Percentiles rank a stretch among this genome's conserved stretches.
Conservation (phyloP, 2,888 invertebrate genomes). For the Neoascia interrupta region DNA sequence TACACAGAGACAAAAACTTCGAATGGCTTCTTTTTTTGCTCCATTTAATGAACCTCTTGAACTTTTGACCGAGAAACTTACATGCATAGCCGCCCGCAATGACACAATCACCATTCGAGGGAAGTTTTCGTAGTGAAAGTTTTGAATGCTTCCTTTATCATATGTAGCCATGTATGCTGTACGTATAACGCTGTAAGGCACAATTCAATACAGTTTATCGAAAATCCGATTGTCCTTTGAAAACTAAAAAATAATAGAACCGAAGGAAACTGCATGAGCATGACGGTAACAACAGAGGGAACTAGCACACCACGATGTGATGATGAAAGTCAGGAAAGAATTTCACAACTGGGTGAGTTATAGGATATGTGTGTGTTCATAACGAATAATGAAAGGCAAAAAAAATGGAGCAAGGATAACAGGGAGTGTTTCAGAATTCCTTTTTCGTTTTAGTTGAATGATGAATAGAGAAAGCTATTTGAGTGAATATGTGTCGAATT, state of each 20-base stretch:
- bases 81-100: too few relatives aligned
- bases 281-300: neutral
- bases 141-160: too few relatives aligned
- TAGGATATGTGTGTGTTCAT: constrained; percentile 12
- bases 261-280: neutral
- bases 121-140: too few relatives aligned
- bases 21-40: constrained; percentile 23
- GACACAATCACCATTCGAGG: too few relatives aligned
- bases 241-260: constrained; percentile 1
- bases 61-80: constrained; percentile 63
- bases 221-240: constrained; percentile 43
- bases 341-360: constrained; percentile 46
- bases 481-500: constrained; percentile 52
- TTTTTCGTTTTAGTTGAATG: constrained; percentile 42
- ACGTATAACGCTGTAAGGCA: neutral
- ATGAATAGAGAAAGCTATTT: constrained; percentile 32
- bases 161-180: too few relatives aligned
- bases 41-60: constrained; percentile 53
- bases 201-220: constrained; percentile 56
- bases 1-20: neutral
- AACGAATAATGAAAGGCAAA: constrained; percentile 14
- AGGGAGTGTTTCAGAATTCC: constrained; percentile 23
- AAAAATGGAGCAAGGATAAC: constrained; percentile 64
- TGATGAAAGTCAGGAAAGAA: constrained; percentile 32
- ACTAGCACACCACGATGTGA: constrained; percentile 26